Conservation (phyloP, 2,888 invertebrate species). For the Siphonodentalium dalli region DNA sequence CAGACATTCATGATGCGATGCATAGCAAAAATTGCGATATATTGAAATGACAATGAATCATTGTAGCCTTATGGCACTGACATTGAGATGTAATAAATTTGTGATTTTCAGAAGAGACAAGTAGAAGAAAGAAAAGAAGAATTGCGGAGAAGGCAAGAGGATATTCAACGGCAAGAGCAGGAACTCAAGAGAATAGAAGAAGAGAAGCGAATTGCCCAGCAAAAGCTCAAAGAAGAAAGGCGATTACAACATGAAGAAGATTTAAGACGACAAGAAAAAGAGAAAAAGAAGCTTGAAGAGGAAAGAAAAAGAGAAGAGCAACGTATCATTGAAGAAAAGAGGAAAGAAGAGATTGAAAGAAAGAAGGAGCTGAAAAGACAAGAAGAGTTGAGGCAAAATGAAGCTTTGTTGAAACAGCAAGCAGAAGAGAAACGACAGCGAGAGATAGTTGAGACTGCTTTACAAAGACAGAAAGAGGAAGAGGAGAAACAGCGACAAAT, state of each 20-base stretch:
- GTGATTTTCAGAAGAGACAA: no score
- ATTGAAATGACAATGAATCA: no score
- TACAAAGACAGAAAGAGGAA: constrained; percentile 44
- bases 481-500: constrained; percentile 40
- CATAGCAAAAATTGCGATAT: no score
- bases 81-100: no score
- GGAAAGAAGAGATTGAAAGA: constrained; percentile 29
- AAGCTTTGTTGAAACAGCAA: constrained; percentile 45
- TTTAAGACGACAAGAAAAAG: constrained; percentile 12
- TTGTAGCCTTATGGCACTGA: no score
- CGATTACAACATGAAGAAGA: constrained; percentile 11
- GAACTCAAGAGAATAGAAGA: constrained; percentile 68
- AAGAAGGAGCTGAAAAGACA: constrained; percentile 28
- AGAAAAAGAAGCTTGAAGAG: constrained; percentile 68
- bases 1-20: no score
- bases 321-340: constrained; percentile 26
- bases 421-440: constrained; percentile 25
- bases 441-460: constrained; percentile 19
- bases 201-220: constrained; percentile 58
- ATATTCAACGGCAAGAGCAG: no score
- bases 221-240: no score
- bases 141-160: no score
- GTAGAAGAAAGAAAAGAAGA: no score
- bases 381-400: constrained; percentile 59
- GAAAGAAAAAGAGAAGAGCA: constrained; percentile 67